Base-by-base conservation (phyloP, 2,797 vertebrate genomes). In the Gallirallus australis region DNA sequence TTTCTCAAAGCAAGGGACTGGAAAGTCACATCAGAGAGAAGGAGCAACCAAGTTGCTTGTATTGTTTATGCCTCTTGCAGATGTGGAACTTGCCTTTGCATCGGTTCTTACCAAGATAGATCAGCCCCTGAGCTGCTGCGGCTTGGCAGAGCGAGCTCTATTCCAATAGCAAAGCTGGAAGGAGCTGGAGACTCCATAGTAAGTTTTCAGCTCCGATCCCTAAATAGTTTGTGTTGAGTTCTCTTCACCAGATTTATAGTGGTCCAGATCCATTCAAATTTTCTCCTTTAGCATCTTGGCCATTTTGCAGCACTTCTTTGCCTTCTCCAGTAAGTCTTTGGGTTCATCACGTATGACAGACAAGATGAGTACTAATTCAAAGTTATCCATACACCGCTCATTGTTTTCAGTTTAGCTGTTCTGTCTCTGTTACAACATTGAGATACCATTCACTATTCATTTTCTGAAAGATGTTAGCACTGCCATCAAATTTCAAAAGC, bases 1-100 rank as follows among this genome's bases (percentile, higher is more conserved):
- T 59, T 72, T 30, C 24, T 70, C 18, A 25, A 39, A 28, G 0
- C 2, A 2, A 72, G 56, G 40, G 15, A 50, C 5, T 70, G 52
- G 16, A 77, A 60, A 57, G 4, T 15, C 21, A 3, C 4, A 18
- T 33, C 1, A 2, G 33, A 18, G 12, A 45, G 54, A 73, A 84
- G 12, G 21, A 84, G 15, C 28, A 59, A 6, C 3, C 28, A n/a
- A 5, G 21, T 37, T 82, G 56, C 60, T 72, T 20, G 30, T 25
- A 31, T 7, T 33, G 7, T n/a, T 64, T 27, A 56, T 40, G 15
- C 6, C 31, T 19, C 7, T n/a, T 0, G 0, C 19, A 71, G 76
- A 64, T 8, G 9, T 21, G 53, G 16, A 71, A 14, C 23, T 48
- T 63, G 11, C 11, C 39, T 53, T 59, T 6, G 2, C 19, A 20